Evolutionary conservation across 1,140 invertebrate genomes (phyloP).

Genomic region (Plodia interpunctella): DNA sequence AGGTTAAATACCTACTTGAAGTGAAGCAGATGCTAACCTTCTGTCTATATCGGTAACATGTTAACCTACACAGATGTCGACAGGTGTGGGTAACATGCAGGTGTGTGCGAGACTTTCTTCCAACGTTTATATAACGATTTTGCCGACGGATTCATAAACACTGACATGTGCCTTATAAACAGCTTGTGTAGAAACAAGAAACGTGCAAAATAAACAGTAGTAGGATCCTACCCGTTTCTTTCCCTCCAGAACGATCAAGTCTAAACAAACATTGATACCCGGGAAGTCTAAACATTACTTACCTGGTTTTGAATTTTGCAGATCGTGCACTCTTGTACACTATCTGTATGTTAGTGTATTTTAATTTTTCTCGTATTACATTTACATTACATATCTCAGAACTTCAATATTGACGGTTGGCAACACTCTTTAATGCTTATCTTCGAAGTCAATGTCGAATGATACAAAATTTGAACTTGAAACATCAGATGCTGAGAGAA

Average conservation of each 20-base stretch:
- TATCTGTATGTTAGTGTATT: too few relatives aligned
- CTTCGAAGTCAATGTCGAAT: too few relatives aligned
- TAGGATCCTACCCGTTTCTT: not conserved
- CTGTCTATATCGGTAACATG: constrained; percentile 43
- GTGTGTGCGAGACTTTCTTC: constrained; percentile 42
- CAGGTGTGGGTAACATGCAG: constrained; percentile 22
- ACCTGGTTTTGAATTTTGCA: not conserved
- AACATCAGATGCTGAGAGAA: too few relatives aligned
- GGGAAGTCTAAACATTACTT: not conserved
- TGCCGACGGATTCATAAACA: constrained; percentile 47
- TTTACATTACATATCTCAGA: too few relatives aligned
- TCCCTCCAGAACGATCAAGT: not conserved
- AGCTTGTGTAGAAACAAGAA: constrained; percentile 37
- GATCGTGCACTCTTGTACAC: not conserved
- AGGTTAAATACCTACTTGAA: constrained; percentile 15
- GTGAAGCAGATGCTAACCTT: constrained; percentile 30
- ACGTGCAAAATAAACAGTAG: constrained; percentile 22
- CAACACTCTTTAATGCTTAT: too few relatives aligned
- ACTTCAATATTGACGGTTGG: too few relatives aligned
- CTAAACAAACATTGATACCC: not conserved
- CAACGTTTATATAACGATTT: constrained; percentile 50
- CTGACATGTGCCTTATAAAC: constrained; percentile 41
- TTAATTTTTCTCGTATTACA: too few relatives aligned
- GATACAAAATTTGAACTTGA: too few relatives aligned
- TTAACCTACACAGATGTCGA: constrained; percentile 39